Base-by-base conservation (phyloP, 2,888 invertebrate species). In the Ferrisia virgata region DNA sequence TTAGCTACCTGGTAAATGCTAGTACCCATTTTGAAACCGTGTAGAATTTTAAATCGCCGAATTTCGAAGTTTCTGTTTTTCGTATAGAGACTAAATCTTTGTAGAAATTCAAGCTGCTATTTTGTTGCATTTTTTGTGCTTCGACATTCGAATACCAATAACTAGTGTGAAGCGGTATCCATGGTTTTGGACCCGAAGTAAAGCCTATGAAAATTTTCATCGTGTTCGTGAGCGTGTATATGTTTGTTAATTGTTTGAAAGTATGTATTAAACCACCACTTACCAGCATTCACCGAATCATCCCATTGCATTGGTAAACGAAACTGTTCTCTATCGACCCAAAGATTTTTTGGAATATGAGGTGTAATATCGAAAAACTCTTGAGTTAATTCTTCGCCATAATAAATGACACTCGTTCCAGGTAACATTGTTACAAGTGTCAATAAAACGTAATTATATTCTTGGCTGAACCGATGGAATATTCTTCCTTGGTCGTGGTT, bases 81-180 rank as follows among this genome's bases (percentile, higher is more conserved):
- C 85, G 85, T 3, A 85, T 64, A 43, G 85, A 43, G 2, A 85
- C 84, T 0, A 86, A 53, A 5, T 84, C 78, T 79, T 86, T 85
- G 85, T 85, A 86, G 5, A 86, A 36, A 31, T 86, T 86, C 9
- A 86, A 78, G 43, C 86, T 86, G 13, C 85, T 86, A 9, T 43
- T 28, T 8, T 80, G 36, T 2, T 85, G 80, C 6, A 47, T 43
- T 36, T 64, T 28, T 53, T 86, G 85, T 2, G 84, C 82, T 47
- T 85, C 84, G 11, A 86, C 85, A 64, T 86, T 86, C n/a, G 91
- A 87, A 4, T 88, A 89, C 86, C 86, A 86, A 87, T 91, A 94
- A 87, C 93, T 92, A 0, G 90, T 87, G 85, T 92, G 90, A 0
- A 94, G 90, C 0, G 93, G 93, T 8, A 94, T 87, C 94, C 94